A percentile compares a stretch with the other conserved stretches of the same genome.
Conservation (phyloP, 2,797 vertebrate genomes). For the Phalanger gymnotis region DNA sequence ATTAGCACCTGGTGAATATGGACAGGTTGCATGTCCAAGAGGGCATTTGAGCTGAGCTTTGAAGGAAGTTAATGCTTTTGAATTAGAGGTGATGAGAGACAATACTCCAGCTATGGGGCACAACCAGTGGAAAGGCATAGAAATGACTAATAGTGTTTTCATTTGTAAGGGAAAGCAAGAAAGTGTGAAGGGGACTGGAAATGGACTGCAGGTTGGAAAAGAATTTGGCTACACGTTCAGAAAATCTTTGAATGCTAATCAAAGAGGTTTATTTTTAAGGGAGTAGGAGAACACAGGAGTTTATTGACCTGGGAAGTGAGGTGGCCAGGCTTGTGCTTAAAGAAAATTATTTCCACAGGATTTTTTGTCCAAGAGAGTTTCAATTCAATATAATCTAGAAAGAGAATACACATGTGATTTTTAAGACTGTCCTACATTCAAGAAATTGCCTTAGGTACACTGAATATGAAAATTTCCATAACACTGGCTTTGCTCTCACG, state of each 20-base stretch:
- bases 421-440: background rate
- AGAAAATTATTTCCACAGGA: background rate
- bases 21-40: background rate
- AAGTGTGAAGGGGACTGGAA: background rate
- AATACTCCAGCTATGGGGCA: background rate
- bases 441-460: background rate
- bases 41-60: background rate
- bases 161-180: background rate
- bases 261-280: background rate
- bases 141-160: background rate
- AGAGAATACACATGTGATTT: background rate
- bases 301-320: background rate
- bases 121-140: background rate
- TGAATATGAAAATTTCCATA: background rate
- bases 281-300: background rate
- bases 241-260: background rate
- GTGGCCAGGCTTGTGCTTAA: background rate
- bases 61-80: background rate
- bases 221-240: background rate
- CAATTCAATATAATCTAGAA: background rate
- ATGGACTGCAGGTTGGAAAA: background rate
- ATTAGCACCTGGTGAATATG: too few relatives aligned
- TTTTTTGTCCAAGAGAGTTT: background rate
- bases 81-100: background rate
- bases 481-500: background rate